Evolutionary conservation across 2,113 vertebrate genomes (phyloP).

Genomic region (Pseudorectes ferrugineus): DNA sequence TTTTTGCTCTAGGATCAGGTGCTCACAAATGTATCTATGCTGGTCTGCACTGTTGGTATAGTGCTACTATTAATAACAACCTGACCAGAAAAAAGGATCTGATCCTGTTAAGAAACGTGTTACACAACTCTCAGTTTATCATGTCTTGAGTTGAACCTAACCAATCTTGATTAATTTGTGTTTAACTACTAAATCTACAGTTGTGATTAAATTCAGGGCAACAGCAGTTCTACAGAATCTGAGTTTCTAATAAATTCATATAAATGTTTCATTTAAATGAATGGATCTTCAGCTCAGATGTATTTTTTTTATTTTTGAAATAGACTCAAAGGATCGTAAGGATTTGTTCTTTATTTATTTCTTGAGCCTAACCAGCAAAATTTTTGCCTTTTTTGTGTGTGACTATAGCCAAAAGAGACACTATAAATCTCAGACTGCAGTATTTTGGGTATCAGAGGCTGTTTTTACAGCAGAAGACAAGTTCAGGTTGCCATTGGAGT

Average conservation of each 20-base stretch:
- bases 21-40: rapidly evolving
- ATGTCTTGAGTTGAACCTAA: background rate
- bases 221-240: background rate
- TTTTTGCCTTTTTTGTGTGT: background rate
- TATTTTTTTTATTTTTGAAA: background rate
- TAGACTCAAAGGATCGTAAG: background rate
- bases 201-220: background rate
- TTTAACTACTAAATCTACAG: background rate
- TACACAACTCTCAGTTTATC: background rate
- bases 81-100: background rate
- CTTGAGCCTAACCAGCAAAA: background rate
- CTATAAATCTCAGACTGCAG: background rate
- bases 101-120: background rate
- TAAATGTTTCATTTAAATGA: background rate
- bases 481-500: background rate
- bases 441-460: background rate
- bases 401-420: background rate
- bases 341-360: background rate
- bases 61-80: background rate
- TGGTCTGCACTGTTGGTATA: background rate
- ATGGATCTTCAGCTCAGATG: background rate
- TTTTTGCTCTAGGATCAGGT: background rate
- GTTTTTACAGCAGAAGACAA: background rate
- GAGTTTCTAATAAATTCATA: background rate
- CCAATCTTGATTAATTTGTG: background rate